These are phyloP conservation scores for Oscheius sp. DNA, from an alignment of 2,888 invertebrate species.

Conservation along the genomic window DNA sequence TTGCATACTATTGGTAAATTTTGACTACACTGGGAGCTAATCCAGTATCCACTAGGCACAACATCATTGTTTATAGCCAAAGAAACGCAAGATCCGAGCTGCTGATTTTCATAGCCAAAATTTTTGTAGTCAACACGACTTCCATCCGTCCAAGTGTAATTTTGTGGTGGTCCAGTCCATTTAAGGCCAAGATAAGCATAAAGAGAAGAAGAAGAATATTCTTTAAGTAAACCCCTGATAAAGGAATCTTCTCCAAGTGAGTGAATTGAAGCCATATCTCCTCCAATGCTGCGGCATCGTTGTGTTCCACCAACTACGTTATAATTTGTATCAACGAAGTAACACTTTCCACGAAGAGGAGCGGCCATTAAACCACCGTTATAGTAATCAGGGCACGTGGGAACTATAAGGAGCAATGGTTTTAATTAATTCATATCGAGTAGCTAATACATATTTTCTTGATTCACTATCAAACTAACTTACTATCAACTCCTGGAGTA, in stretches of 20 bases:
- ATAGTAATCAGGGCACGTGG: too few relatives aligned
- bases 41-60: conserved; percentile 4
- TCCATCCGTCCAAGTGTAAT: not conserved
- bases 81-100: conserved; percentile 5
- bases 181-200: not conserved
- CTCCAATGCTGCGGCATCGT: too few relatives aligned
- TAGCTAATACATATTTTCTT: too few relatives aligned
- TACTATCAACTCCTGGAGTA: not conserved
- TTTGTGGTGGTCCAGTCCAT: not conserved
- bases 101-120: not conserved
- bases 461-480: too few relatives aligned
- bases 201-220: too few relatives aligned
- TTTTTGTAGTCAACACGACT: not conserved
- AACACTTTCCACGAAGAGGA: conserved; percentile 12
- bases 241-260: too few relatives aligned
- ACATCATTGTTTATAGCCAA: not conserved
- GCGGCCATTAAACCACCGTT: too few relatives aligned
- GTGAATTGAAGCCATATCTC: conserved; percentile 12
- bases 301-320: not conserved
- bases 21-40: conserved; percentile 1
- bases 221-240: too few relatives aligned
- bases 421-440: too few relatives aligned
- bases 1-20: not conserved
- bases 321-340: not conserved
- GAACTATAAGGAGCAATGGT: too few relatives aligned